Base-by-base conservation (phyloP, 2,888 invertebrate genomes). In the Dryadula phaetusa region DNA sequence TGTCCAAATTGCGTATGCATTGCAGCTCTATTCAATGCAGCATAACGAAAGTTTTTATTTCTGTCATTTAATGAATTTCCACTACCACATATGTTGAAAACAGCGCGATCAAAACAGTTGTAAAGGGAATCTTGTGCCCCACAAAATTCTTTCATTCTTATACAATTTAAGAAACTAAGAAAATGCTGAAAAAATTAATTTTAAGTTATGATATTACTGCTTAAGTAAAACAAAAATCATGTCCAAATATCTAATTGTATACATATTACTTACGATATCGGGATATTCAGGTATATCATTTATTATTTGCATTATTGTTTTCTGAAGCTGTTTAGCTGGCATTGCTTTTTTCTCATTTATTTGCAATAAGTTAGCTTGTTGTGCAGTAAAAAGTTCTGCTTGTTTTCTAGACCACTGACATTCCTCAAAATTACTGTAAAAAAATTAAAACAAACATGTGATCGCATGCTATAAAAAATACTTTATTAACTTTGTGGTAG, bases 21-120 rank as follows among this genome's bases (percentile, higher is more conserved):
- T 22, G 97, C 96, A 0, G 98, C 98, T 72, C 98, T 93, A 84
- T 98, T 98, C n/a, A 98, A 93, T 18, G 98, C 97, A 6, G 98
- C 98, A 83, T 97, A 98, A 79, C 98, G 94, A 79, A 96, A 96
- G 47, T 95, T 95, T 80, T 95, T 95, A 69, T 93, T 93, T 72
- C 88, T 87, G 62, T 92, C 91, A 47, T 88, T 90, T 72, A 93
- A 94, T 53, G 93, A 93, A n/a, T 84, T 82, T 52, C 85, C 90
- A 67, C 72, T 82, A 2, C 79, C 82, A 1, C 82, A 75, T 25
- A 85, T 80, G 58, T 81, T 88, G 62, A 87, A 86, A 40, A 92
- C 82, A 74, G 94, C 94, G 77, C 95, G 93, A 84, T 98, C 97
- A 84, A 98, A 96, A 85, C 96, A 97, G 84, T 97, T 96, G 88